Base-by-base conservation (phyloP, 2,113 vertebrate species). In the Scomber colias region DNA sequence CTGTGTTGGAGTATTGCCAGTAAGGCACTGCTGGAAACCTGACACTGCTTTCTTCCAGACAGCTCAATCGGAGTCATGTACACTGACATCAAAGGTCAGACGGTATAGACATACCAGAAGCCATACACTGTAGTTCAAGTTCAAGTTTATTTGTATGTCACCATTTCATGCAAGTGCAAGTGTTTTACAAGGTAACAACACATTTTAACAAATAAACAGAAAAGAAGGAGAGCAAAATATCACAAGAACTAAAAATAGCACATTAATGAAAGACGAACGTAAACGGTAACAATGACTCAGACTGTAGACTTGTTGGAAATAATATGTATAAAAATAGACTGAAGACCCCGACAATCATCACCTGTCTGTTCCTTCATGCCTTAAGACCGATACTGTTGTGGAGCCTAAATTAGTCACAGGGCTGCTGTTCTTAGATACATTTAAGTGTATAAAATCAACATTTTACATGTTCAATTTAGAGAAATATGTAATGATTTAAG, bases 361-460 rank as follows among this genome's bases (percentile, higher is more conserved):
- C 61, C 61, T 72, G 45, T 78, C 77, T 71, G 54, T 45, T 68
- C 35, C 65, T 77, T 45, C 49, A n/a, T 46, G 5, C 44, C 21
- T 21, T 50, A 53, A 55, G 40, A 46, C 8, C 50, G 49, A n/a
- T 49, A 55, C 0, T 4, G 6, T 44, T 31, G 19, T 17, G 11
- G 57, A 57, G 35, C 57, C 57, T 17, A 16, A 73, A 64, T 64
- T 21, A 45, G 46, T 69, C 68, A 54, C 48, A 77, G 49, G 16
- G 59, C 10, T 19, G 10, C 48, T 78, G 46, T 69, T 76, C 14
- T 65, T 64, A 59, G 53, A 65, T 7, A 24, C 40, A 69, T 57
- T 51, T 7, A 67, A 40, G 35, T 40, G 35, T 40, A 40, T 1
- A 9, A 7, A 40, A 40, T 40, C 35, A 40, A 40, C 35, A 40